phyloP scores from a whole-genome alignment of 2,888 invertebrate genomes.

The Cylindroiulus punctatus region DNA sequence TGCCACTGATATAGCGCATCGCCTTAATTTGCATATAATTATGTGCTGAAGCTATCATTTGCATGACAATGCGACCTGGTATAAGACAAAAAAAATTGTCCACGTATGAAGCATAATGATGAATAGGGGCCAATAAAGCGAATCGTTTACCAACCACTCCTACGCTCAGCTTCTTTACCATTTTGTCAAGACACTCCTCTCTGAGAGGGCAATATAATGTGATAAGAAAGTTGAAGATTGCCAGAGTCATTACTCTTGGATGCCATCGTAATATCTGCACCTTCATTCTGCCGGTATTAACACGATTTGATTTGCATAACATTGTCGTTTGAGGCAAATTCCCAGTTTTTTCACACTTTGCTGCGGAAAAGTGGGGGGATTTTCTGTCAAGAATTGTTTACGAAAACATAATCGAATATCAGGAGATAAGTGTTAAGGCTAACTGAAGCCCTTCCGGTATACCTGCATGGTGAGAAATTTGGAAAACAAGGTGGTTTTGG shows the following conservation, averaged over 20 bases:
- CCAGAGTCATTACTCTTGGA: conserved; percentile 20
- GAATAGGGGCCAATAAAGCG: conserved; percentile 34
- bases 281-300: conserved; percentile 40
- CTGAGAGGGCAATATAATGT: conserved; percentile 13
- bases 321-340: conserved; percentile 45
- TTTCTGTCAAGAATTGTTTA: neutral
- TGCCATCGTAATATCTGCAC: conserved; percentile 44
- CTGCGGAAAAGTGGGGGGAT: neutral
- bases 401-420: neutral
- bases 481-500: no score
- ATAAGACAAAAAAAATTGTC: conserved; percentile 36
- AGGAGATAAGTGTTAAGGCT: no score
- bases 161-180: neutral
- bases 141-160: conserved; percentile 40
- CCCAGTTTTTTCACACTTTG: neutral
- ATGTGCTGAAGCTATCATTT: conserved; percentile 51
- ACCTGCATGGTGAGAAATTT: no score
- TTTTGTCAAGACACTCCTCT: conserved; percentile 27
- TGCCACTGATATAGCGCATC: conserved; percentile 48
- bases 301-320: conserved; percentile 45
- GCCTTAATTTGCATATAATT: conserved; percentile 52
- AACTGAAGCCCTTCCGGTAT: no score
- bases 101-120: conserved; percentile 44
- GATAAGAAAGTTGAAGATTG: conserved; percentile 43
- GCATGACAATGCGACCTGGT: conserved; percentile 42